Base-by-base conservation (phyloP, 1,140 invertebrate genomes). In the Conus betulinus region DNA sequence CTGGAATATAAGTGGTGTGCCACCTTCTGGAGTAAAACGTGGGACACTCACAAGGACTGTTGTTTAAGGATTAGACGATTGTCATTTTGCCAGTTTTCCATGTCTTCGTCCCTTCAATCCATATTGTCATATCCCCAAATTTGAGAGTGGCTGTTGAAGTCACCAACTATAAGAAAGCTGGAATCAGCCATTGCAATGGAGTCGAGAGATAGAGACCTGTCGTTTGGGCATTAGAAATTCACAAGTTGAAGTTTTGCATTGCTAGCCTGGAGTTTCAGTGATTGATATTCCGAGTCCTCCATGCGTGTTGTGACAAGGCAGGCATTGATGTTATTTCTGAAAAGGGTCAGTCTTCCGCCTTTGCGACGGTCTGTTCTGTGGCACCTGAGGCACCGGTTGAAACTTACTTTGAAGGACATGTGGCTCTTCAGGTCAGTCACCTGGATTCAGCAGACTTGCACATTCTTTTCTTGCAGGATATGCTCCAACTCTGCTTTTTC, bases 11-110 rank as follows among this genome's bases (percentile, higher is more conserved):
- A 20, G 86, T 89, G 39, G 86, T 76, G 82, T 89, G 87, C 84
- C 88, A 91, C 51, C 27, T 3, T 87, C 89, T 88, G 83, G 90
- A 89, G 78, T 89, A 85, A 84, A 89, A 88, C 39, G 0, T 89
- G 67, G 87, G 81, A 8, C 13, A 51, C 25, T 87, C 82, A 13
- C 2, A n/a, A 23, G 88, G 57, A 0, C 15, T n/a, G 11, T 88
- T 84, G 63, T 76, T 53, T 39, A 57, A 87, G 87, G 13, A 89
- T 71, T 0, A 89, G 78, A 20, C 3, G n/a, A 20, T 89, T 52
- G 0, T 84, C 89, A 39, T 57, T n/a, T 13, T 89, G 83, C 84
- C 71, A 63, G 52, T 51, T n/a, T 51, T 57, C 53, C 17, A 81
- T 23, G n/a, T 79, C 53, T 60, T 85, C n/a, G 57, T n/a, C 78